Conservation (phyloP, 2,113 vertebrate species). For the Sula dactylatra region DNA sequence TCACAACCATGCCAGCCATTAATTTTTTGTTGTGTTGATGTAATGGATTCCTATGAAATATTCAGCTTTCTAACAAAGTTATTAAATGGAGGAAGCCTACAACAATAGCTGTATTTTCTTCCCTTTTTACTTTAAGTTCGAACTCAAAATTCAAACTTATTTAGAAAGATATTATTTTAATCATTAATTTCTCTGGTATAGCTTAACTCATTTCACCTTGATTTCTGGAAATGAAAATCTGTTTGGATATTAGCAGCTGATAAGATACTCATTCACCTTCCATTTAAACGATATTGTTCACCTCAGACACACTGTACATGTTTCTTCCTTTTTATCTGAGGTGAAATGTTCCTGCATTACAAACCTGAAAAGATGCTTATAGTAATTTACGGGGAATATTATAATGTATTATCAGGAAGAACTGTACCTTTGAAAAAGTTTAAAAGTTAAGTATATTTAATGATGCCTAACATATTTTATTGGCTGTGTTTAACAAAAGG, state of each 20-base stretch:
- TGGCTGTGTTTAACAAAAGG: constrained; percentile 88
- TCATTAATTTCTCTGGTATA: constrained; percentile 16
- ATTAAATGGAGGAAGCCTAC: constrained; percentile 57
- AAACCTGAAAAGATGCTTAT: constrained; percentile 51
- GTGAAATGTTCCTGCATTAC: constrained; percentile 24
- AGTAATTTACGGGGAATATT: constrained; percentile 69
- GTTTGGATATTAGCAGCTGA: constrained; percentile 27
- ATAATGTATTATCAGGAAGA: constrained; percentile 70
- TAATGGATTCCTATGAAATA: constrained; percentile 64
- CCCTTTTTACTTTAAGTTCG: constrained; percentile 21
- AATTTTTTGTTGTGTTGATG: constrained; percentile 57
- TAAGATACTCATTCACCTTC: constrained; percentile 39
- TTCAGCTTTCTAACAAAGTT: constrained; percentile 66
- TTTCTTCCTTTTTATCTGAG: constrained; percentile 33
- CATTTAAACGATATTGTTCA: constrained; percentile 44
- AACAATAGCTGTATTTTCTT: constrained; percentile 17
- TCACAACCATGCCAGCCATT: constrained; percentile 57
- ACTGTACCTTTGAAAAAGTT: constrained; percentile 84
- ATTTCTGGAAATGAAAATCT: neutral
- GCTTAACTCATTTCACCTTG: neutral
- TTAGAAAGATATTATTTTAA: neutral
- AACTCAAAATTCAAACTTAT: constrained; percentile 15
- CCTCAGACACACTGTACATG: neutral
- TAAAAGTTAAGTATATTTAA: constrained; percentile 89
- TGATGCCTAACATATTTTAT: constrained; percentile 88